These are phyloP conservation scores for Slavum lentiscoides DNA, from an alignment of 2,888 invertebrate genomes.

Conservation along the genomic window DNA sequence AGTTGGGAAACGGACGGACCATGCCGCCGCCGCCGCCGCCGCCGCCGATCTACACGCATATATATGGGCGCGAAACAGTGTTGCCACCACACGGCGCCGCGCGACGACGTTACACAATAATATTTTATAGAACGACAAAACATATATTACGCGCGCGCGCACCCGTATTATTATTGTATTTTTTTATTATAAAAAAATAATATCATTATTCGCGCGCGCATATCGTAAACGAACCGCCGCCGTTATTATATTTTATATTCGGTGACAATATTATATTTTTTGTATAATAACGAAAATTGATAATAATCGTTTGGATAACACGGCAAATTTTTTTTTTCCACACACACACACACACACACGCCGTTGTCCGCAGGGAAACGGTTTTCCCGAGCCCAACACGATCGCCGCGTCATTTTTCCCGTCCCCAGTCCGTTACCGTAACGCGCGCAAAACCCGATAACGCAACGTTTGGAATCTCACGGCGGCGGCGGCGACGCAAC, in stretches of 20 bases:
- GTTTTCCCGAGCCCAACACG: background rate
- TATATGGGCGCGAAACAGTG: slow-evolving; percentile 30
- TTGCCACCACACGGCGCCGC: slow-evolving; percentile 26
- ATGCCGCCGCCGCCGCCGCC: slow-evolving; percentile 52
- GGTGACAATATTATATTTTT: no score
- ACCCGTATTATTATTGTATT: background rate
- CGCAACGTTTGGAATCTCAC: slow-evolving; percentile 26
- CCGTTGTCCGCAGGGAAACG: no score
- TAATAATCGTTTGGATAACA: no score
- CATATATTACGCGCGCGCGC: background rate
- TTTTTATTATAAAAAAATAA: background rate
- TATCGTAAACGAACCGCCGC: no score
- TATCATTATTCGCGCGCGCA: no score
- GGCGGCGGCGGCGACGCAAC: slow-evolving; percentile 36
- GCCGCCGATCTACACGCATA: slow-evolving; percentile 13
- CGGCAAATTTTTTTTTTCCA: no score
- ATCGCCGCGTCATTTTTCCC: background rate
- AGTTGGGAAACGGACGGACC: slow-evolving; percentile 52
- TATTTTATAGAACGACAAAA: background rate
- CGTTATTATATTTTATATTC: no score
- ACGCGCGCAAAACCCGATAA: slow-evolving; percentile 17
- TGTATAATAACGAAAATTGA: no score
- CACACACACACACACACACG: no score
- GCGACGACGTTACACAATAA: background rate
- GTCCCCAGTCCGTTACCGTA: background rate